Conservation (phyloP, 2,113 vertebrate species). For the Xiphophorus maculatus region DNA sequence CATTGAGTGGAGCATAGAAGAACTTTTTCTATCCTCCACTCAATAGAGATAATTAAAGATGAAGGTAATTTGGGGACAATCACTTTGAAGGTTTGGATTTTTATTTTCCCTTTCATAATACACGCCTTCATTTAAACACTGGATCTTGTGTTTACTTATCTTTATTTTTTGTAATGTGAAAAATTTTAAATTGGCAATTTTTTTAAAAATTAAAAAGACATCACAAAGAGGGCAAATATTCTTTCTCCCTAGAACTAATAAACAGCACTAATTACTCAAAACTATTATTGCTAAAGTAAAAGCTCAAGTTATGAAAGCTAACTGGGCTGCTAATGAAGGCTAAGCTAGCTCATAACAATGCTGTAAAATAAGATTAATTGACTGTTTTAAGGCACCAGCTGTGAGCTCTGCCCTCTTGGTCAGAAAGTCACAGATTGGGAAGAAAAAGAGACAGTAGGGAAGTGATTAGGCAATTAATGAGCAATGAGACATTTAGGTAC, state of each 20-base stretch:
- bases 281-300: background rate
- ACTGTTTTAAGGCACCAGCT: slow-evolving; percentile 75
- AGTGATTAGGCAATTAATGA: slow-evolving; percentile 79
- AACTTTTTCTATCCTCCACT: too few species aligned
- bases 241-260: background rate
- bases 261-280: background rate
- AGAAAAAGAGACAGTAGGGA: slow-evolving; percentile 74
- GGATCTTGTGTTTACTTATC: background rate
- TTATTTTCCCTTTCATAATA: too few species aligned
- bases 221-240: background rate
- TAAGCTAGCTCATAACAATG: slow-evolving; percentile 33
- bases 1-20: too few species aligned
- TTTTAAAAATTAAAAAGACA: background rate
- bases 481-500: slow-evolving; percentile 60
- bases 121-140: too few species aligned
- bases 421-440: slow-evolving; percentile 72
- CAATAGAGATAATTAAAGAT: too few species aligned
- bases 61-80: too few species aligned
- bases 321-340: slow-evolving; percentile 30
- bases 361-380: slow-evolving; percentile 71
- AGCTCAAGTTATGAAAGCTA: slow-evolving; percentile 23
- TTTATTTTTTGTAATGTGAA: background rate
- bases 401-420: slow-evolving; percentile 71
- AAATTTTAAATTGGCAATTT: background rate
- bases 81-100: too few species aligned